These are phyloP conservation scores for Criorhina ranunculi DNA, from an alignment of 2,888 invertebrate genomes.

Conservation along the genomic window DNA sequence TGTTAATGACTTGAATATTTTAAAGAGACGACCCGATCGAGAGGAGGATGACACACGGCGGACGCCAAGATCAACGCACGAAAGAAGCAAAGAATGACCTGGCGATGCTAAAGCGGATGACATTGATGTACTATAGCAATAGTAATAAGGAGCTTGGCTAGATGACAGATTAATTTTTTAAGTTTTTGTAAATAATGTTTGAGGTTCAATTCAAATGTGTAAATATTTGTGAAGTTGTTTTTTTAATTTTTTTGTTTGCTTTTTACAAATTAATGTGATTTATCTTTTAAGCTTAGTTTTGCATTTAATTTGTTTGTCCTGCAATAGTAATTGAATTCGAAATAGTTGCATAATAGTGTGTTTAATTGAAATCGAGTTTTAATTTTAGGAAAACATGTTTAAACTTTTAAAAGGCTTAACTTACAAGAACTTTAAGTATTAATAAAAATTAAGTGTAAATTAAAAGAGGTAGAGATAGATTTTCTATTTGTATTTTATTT, in stretches of 20 bases:
- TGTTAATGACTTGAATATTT: constrained; percentile 94
- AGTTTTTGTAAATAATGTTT: constrained; percentile 38
- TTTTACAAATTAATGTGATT: constrained; percentile 45
- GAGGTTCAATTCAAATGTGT: constrained; percentile 19
- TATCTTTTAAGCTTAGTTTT: constrained; percentile 38
- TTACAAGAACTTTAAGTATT: constrained; percentile 5
- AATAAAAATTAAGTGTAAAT: constrained; percentile 35
- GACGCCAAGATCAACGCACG: constrained; percentile 76
- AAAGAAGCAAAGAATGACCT: constrained; percentile 82
- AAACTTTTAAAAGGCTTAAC: not conserved
- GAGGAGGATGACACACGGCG: constrained; percentile 72
- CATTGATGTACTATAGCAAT: constrained; percentile 82
- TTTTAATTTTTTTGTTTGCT: constrained; percentile 2
- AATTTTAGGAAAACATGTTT: not conserved
- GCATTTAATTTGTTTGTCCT: constrained; percentile 7
- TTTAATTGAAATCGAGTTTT: constrained; percentile 36
- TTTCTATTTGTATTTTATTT: not conserved
- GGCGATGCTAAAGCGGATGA: constrained; percentile 83
- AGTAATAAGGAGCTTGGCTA: constrained; percentile 70
- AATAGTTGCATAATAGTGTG: constrained; percentile 12
- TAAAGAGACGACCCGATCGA: constrained; percentile 93
- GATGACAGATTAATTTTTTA: not conserved
- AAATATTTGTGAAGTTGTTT: constrained; percentile 26
- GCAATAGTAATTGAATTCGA: constrained; percentile 11
- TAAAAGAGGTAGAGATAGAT: not conserved